Percentiles rank a stretch among this genome's conserved stretches.
These are phyloP conservation scores for Chaetophractus vellerosus DNA, from an alignment of 2,797 vertebrate genomes.

Conservation along the genomic window DNA sequence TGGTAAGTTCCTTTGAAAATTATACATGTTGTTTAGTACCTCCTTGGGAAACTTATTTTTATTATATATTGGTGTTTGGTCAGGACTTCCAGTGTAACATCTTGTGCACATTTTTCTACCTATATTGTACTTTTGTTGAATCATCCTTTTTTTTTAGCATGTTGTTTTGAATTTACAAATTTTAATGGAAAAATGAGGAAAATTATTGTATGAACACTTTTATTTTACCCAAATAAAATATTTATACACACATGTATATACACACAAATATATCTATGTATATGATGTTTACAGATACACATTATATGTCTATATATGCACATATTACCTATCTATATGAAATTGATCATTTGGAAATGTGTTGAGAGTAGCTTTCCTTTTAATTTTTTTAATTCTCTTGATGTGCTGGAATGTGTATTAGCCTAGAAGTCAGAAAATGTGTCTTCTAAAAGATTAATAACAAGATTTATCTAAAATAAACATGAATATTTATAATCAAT, in stretches of 20 bases:
- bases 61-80: neutral
- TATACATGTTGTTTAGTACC: neutral
- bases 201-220: neutral
- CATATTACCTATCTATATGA: neutral
- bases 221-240: neutral
- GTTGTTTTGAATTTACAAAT: slow-evolving; percentile 7
- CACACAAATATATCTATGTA: neutral
- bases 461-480: neutral
- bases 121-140: neutral
- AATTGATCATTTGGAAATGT: neutral
- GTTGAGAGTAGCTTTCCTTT: neutral
- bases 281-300: neutral
- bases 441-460: slow-evolving; percentile 34
- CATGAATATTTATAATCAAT: neutral
- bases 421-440: neutral
- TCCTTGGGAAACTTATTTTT: neutral
- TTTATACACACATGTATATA: neutral
- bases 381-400: neutral
- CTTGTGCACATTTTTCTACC: neutral
- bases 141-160: slow-evolving; percentile 2
- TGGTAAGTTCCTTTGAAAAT: slow-evolving; percentile 49
- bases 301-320: neutral
- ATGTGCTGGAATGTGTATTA: neutral
- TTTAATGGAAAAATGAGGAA: slow-evolving; percentile 50
- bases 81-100: neutral